phyloP scores from a whole-genome alignment of 2,113 vertebrate genomes.

The Tychaedon coryphoeus region DNA sequence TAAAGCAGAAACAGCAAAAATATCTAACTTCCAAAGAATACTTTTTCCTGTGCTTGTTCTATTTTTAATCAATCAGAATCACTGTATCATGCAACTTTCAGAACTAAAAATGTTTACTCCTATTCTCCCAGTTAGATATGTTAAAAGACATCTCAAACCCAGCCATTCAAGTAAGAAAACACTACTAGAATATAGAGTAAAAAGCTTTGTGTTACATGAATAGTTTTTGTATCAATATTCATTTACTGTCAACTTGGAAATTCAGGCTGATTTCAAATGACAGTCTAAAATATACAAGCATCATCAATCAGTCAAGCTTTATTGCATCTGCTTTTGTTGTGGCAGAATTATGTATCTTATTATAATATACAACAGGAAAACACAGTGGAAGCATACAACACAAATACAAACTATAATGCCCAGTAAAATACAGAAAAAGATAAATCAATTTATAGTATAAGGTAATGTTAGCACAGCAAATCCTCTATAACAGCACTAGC shows the following conservation, averaged over 20 bases:
- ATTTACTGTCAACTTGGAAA: constrained; percentile 3
- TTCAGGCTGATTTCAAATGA: not conserved
- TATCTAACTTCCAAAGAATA: not conserved
- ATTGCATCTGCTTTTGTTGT: not conserved
- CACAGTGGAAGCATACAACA: not conserved
- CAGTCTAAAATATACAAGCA: not conserved
- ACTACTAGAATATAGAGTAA: not conserved
- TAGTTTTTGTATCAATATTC: constrained; percentile 16
- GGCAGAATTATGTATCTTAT: constrained; percentile 1
- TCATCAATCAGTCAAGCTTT: constrained; percentile 11
- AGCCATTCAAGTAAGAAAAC: not conserved
- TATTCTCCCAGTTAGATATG: not conserved
- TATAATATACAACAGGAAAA: constrained; percentile 4
- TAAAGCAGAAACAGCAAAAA: not conserved
- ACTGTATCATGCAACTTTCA: not conserved
- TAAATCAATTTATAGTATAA: not conserved
- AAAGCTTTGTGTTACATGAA: not conserved
- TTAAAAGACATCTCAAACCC: not conserved
- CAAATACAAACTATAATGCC: not conserved
- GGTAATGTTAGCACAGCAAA: not conserved
- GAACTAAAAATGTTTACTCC: not conserved
- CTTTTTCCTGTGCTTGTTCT: not conserved
- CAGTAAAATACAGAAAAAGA: constrained; percentile 18
- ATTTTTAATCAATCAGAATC: not conserved
- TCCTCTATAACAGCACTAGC: not conserved